Evolutionary conservation across 2,113 vertebrate species (phyloP).

Genomic region (Pseudois nayaur): DNA sequence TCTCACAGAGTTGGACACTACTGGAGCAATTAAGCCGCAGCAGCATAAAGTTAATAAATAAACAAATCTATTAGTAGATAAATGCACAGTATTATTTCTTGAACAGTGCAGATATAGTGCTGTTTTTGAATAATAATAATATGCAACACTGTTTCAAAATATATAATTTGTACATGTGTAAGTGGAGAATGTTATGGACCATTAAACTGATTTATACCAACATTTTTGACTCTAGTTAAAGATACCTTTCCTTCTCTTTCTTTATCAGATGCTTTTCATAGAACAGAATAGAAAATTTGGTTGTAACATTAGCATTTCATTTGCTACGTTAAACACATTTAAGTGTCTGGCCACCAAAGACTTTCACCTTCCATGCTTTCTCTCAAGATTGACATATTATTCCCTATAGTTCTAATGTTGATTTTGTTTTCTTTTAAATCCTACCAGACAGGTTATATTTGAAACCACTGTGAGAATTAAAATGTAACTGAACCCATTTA

Average conservation of each 20-base stretch:
- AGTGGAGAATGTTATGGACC: constrained; percentile 52
- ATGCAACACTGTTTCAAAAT: not conserved
- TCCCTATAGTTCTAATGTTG: constrained; percentile 61
- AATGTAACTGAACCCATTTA: constrained; percentile 75
- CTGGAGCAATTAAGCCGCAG: not conserved
- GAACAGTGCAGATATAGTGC: not conserved
- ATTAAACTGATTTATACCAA: constrained; percentile 68
- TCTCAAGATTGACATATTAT: constrained; percentile 71
- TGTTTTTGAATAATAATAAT: not conserved
- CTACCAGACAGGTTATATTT: constrained; percentile 71
- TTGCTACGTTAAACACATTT: constrained; percentile 74
- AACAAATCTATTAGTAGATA: not conserved
- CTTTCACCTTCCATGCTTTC: constrained; percentile 53
- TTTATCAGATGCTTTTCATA: constrained; percentile 48
- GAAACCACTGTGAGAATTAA: constrained; percentile 75
- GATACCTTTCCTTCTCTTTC: constrained; percentile 51
- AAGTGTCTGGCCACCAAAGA: constrained; percentile 70
- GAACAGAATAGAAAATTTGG: constrained; percentile 72
- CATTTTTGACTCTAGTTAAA: constrained; percentile 66
- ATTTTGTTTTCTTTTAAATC: constrained; percentile 73
- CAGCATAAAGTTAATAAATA: not conserved
- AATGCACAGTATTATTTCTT: not conserved
- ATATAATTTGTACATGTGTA: constrained; percentile 31
- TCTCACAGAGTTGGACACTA: fast-evolving
- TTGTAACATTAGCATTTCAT: constrained; percentile 69